A percentile compares a stretch with the other conserved stretches of the same genome.
phyloP scores from a whole-genome alignment of 2,113 vertebrate genomes.

The Telmatochromis sp. region DNA sequence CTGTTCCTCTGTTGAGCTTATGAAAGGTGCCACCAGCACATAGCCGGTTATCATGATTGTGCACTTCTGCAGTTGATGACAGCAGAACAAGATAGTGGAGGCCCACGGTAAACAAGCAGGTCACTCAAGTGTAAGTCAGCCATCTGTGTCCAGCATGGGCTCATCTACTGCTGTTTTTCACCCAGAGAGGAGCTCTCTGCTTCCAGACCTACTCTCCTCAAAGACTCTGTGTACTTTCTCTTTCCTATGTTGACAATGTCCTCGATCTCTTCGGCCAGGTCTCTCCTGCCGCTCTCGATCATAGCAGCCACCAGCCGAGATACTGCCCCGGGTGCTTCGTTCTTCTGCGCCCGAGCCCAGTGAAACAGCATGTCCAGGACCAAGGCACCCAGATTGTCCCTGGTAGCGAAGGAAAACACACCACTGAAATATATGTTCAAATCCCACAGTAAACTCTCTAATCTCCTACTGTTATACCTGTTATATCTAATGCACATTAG shows the following conservation, averaged over 20 bases:
- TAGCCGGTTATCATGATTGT: neutral
- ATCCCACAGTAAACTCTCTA: neutral
- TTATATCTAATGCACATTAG: neutral
- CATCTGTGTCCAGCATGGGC: conserved; percentile 35
- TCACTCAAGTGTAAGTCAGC: conserved; percentile 35
- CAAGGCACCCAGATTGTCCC: conserved; percentile 81
- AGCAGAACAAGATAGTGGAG: neutral
- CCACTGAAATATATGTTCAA: neutral
- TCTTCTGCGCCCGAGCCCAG: conserved; percentile 80
- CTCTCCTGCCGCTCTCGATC: conserved; percentile 78
- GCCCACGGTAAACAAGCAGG: conserved; percentile 8
- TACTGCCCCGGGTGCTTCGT: conserved; percentile 71
- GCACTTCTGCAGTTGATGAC: conserved; percentile 8
- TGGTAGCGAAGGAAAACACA: conserved; percentile 25
- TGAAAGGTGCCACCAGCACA: neutral
- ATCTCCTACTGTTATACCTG: neutral
- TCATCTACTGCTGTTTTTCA: conserved; percentile 35
- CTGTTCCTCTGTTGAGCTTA: neutral
- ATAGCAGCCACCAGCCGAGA: conserved; percentile 75
- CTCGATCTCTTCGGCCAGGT: conserved; percentile 84
- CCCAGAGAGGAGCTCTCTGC: conserved; percentile 8
- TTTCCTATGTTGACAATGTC: conserved; percentile 80
- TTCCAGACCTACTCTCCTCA: conserved; percentile 81
- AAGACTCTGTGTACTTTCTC: conserved; percentile 81
- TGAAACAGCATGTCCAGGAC: conserved; percentile 88